These are phyloP conservation scores for Erpobdella octoculata DNA, from an alignment of 2,888 invertebrate genomes.

Conservation along the genomic window DNA sequence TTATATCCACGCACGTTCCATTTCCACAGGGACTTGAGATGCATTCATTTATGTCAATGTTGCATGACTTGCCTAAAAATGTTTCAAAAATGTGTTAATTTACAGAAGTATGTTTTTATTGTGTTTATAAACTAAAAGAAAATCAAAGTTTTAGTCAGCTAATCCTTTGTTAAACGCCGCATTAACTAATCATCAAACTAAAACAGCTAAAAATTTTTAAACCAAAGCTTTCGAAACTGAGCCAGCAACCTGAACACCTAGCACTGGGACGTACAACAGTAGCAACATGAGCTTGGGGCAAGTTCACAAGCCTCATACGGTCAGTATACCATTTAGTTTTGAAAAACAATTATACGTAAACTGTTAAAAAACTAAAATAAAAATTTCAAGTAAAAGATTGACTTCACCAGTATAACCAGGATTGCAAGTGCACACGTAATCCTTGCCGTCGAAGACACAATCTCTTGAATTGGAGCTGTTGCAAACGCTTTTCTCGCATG, in stretches of 20 bases:
- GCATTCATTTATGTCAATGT: constrained; percentile 79
- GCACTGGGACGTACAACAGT: no score
- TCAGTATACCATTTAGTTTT: background rate
- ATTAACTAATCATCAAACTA: no score
- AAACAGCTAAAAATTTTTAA: no score
- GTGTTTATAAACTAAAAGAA: background rate
- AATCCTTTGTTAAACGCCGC: no score
- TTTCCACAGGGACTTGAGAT: constrained; percentile 87
- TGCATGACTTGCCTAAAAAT: constrained; percentile 1
- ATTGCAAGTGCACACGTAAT: constrained; percentile 17
- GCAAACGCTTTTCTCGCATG: no score
- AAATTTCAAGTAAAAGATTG: background rate
- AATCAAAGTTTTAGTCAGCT: no score
- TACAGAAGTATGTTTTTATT: background rate
- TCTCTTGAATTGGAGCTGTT: constrained; percentile 3
- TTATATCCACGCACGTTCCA: constrained; percentile 78
- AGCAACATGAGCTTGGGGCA: no score
- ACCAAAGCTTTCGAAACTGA: no score
- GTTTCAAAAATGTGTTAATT: background rate
- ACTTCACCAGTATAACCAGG: constrained; percentile 2
- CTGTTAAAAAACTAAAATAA: background rate
- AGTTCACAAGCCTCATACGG: background rate
- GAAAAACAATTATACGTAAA: background rate
- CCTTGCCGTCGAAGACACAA: constrained; percentile 3
- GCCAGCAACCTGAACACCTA: no score